Percentiles rank a stretch among this genome's conserved stretches.
Evolutionary conservation across 2,113 vertebrate species (phyloP).

Genomic region (Anguilla rostrata): DNA sequence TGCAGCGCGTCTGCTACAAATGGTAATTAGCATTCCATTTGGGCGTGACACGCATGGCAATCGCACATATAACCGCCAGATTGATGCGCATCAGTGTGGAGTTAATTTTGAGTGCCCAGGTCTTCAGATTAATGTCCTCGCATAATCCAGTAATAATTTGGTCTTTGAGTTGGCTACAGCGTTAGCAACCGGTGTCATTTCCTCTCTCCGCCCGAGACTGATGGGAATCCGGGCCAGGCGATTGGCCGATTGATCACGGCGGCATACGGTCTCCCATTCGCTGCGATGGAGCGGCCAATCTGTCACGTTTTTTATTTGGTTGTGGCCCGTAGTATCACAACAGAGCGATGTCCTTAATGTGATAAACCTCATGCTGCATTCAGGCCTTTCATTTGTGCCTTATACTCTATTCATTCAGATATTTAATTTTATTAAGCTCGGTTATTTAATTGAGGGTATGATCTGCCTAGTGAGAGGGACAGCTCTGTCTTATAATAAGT

Average conservation of each 20-base stretch:
- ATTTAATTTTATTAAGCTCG: too few relatives aligned
- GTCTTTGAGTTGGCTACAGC: not conserved
- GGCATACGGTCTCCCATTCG: not conserved
- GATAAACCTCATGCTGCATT: not conserved
- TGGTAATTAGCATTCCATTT: not conserved
- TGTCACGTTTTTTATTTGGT: not conserved
- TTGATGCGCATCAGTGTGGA: not conserved
- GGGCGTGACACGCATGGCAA: not conserved
- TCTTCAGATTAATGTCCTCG: not conserved
- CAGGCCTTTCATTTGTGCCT: too few relatives aligned
- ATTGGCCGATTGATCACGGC: not conserved
- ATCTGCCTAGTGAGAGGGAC: too few relatives aligned
- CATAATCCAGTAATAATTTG: not conserved
- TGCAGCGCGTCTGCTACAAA: not conserved
- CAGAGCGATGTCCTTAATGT: not conserved
- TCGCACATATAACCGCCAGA: not conserved
- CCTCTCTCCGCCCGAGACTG: not conserved
- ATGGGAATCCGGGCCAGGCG: not conserved
- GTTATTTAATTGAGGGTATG: too few relatives aligned
- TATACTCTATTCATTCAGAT: too few relatives aligned
- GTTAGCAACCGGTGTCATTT: not conserved
- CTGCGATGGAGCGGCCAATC: not conserved
- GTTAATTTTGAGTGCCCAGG: not conserved
- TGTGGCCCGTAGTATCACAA: not conserved
- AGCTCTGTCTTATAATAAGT: too few relatives aligned